A percentile compares a stretch with the other conserved stretches of the same genome.
Evolutionary conservation across 2,888 invertebrate species (phyloP).

Genomic region (Oxystoma pomonae): DNA sequence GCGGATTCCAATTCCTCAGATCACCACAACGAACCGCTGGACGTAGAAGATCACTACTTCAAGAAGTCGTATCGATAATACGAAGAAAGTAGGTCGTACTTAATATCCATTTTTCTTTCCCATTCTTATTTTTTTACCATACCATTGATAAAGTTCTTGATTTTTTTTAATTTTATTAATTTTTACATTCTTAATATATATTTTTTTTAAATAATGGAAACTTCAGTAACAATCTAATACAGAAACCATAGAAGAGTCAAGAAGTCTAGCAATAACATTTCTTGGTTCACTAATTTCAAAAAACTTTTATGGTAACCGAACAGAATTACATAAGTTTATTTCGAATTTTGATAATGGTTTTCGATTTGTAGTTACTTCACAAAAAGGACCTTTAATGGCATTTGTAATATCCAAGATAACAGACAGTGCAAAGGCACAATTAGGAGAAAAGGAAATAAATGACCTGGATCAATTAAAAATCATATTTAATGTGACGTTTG

Average conservation of each 20-base stretch:
- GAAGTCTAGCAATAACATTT: neutral
- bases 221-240: neutral
- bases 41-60: neutral
- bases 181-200: neutral
- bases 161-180: neutral
- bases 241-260: too few species aligned
- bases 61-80: neutral
- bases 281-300: slow-evolving; percentile 1
- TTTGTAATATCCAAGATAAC: slow-evolving; percentile 12
- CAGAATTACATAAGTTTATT: slow-evolving; percentile 12
- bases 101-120: neutral
- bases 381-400: neutral
- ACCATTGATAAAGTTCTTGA: neutral
- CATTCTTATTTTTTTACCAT: neutral
- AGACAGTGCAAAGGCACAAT: slow-evolving; percentile 5
- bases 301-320: slow-evolving; percentile 7
- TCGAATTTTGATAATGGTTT: slow-evolving; percentile 10
- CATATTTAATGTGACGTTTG: too few species aligned
- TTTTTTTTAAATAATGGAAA: neutral
- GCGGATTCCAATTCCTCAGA: neutral
- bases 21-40: neutral
- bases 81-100: neutral
- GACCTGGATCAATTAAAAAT: neutral
- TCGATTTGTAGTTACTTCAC: neutral
- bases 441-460: neutral